A percentile compares a stretch with the other conserved stretches of the same genome.
Conservation (phyloP, 2,888 invertebrate genomes). For the Syritta pipiens region DNA sequence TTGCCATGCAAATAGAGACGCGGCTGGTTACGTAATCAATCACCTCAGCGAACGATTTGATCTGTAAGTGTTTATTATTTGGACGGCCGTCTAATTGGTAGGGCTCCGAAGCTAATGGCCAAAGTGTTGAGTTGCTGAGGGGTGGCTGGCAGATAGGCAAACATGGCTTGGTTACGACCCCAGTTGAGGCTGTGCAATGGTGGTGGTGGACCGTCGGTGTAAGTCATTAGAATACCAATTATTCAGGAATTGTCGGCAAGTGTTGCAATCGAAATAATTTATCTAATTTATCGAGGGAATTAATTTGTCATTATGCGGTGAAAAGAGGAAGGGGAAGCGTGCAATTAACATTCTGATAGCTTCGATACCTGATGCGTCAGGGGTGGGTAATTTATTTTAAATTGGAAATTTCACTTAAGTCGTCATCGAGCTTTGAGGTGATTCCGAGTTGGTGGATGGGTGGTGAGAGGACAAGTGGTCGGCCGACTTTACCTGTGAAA, state of each 20-base stretch:
- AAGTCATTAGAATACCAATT: conserved; percentile 41
- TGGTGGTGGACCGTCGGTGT: no score
- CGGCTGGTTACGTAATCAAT: conserved; percentile 37
- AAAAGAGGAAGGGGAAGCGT: not conserved
- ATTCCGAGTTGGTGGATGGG: no score
- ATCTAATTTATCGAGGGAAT: conserved; percentile 41
- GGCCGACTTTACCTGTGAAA: no score
- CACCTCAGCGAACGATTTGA: not conserved
- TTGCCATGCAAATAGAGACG: conserved; percentile 29
- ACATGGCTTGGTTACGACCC: no score
- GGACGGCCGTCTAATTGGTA: not conserved
- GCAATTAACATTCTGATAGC: conserved; percentile 8
- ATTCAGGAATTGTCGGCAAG: conserved; percentile 39
- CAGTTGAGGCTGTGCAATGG: no score
- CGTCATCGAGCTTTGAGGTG: no score
- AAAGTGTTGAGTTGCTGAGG: no score
- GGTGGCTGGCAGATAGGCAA: no score
- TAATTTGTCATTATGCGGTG: conserved; percentile 25
- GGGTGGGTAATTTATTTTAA: conserved; percentile 16
- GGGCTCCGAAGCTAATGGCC: no score
- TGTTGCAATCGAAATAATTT: conserved; percentile 43
- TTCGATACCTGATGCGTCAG: not conserved
- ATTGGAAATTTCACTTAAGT: no score
- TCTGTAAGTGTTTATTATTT: conserved; percentile 15
- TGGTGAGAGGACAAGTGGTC: no score